These are phyloP conservation scores for Entomobrya proxima DNA, from an alignment of 2,888 invertebrate species.

Conservation along the genomic window DNA sequence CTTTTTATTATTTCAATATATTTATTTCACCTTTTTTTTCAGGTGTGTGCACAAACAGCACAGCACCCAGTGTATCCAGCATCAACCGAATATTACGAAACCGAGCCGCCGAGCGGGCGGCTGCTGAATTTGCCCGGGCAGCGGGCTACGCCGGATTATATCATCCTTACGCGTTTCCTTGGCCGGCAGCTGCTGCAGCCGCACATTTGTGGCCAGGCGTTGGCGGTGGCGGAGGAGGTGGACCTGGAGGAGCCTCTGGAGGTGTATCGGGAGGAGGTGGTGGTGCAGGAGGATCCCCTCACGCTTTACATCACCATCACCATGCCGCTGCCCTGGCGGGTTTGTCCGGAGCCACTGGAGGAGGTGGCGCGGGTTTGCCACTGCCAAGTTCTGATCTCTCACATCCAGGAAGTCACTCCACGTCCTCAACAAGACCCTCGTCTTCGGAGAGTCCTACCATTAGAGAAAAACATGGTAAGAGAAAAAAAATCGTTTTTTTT, in stretches of 20 bases:
- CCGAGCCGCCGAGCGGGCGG: constrained; percentile 96
- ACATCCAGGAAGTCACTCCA: constrained; percentile 75
- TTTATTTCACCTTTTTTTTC: constrained; percentile 76
- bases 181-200: constrained; percentile 76
- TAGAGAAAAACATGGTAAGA: constrained; percentile 73
- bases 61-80: constrained; percentile 97
- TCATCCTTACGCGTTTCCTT: constrained; percentile 83
- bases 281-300: constrained; percentile 76
- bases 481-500: not conserved
- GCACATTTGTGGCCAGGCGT: constrained; percentile 80
- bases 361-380: constrained; percentile 70
- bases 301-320: constrained; percentile 43
- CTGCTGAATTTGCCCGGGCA: constrained; percentile 95
- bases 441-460: constrained; percentile 75
- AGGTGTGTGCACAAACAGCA: constrained; percentile 96
- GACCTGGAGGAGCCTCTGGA: constrained; percentile 79
- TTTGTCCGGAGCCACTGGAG: constrained; percentile 70
- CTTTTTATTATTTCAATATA: not conserved
- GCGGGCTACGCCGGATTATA: constrained; percentile 92
- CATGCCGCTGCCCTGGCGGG: constrained; percentile 71
- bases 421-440: constrained; percentile 75
- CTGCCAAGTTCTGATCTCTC: constrained; percentile 78
- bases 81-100: constrained; percentile 97
- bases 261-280: constrained; percentile 75
- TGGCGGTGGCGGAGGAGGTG: constrained; percentile 46